phyloP scores from a whole-genome alignment of 1,140 invertebrate genomes.

The Plectrocnemia conspersa region DNA sequence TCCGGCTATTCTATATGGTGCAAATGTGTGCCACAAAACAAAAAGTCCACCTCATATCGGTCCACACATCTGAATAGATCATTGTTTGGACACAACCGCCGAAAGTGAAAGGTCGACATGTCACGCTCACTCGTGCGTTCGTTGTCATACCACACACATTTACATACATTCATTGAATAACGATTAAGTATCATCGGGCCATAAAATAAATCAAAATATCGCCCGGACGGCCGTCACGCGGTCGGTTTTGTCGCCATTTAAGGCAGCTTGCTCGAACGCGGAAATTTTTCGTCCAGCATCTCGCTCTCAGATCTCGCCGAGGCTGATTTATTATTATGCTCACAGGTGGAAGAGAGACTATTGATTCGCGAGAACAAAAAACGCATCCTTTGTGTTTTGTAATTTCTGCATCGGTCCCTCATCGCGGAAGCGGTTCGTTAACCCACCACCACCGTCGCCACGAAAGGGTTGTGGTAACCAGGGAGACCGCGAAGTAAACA shows the following conservation, averaged over 20 bases:
- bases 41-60: too few relatives aligned
- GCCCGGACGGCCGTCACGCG: background rate
- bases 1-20: too few relatives aligned
- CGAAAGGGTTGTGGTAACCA: too few relatives aligned
- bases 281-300: conserved; percentile 17
- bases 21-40: too few relatives aligned
- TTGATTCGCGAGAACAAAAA: background rate
- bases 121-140: background rate
- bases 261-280: conserved; percentile 25
- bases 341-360: background rate
- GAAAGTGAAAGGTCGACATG: background rate
- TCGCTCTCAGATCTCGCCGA: background rate
- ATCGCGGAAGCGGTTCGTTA: too few relatives aligned
- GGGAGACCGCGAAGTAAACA: too few relatives aligned
- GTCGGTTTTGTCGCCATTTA: conserved; percentile 21
- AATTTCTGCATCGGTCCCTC: background rate
- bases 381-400: background rate
- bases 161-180: conserved; percentile 1
- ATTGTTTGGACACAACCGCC: background rate
- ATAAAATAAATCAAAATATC: too few relatives aligned
- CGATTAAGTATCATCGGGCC: conserved; percentile 4
- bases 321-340: background rate
- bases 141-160: background rate
- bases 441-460: too few relatives aligned
- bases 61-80: background rate